phyloP scores from a whole-genome alignment of 2,888 invertebrate species.

The Spicauda simplicius region DNA sequence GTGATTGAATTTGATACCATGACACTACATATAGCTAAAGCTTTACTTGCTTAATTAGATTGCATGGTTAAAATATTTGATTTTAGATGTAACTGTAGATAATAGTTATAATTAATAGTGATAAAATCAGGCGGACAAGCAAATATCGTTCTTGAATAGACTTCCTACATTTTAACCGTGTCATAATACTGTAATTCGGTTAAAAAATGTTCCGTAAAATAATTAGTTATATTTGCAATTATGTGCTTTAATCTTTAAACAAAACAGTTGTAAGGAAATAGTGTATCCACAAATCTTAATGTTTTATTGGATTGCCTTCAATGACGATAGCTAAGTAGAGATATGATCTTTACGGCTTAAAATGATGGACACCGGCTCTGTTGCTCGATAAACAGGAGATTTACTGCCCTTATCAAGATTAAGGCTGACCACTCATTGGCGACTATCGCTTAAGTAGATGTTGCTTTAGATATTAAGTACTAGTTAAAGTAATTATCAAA shows the following conservation, averaged over 20 bases:
- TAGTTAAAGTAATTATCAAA: too few species aligned
- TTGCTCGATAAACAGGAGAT: slow-evolving; percentile 18
- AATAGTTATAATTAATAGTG: too few species aligned
- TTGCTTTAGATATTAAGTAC: too few species aligned
- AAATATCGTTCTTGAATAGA: too few species aligned
- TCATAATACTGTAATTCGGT: background rate
- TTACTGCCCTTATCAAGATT: slow-evolving; percentile 30
- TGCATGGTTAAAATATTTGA: too few species aligned
- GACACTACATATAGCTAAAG: too few species aligned
- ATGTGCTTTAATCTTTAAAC: background rate
- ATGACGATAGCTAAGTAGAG: slow-evolving; percentile 1
- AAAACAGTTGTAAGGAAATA: background rate
- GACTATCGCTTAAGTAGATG: too few species aligned
- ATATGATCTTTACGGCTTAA: slow-evolving; percentile 33
- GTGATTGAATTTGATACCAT: too few species aligned
- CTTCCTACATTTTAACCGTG: background rate
- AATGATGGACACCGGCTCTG: slow-evolving; percentile 24
- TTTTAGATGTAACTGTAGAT: too few species aligned
- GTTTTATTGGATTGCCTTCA: slow-evolving; percentile 4
- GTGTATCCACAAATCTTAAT: slow-evolving; percentile 13
- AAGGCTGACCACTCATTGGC: too few species aligned
- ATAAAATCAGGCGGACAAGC: too few species aligned
- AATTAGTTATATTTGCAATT: slow-evolving; percentile 2
- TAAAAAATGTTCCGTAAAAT: background rate
- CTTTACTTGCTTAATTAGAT: too few species aligned